Conservation (phyloP, 37 sponge, comb jelly and placozoan genomes). For the Chondrosia reniformis region DNA sequence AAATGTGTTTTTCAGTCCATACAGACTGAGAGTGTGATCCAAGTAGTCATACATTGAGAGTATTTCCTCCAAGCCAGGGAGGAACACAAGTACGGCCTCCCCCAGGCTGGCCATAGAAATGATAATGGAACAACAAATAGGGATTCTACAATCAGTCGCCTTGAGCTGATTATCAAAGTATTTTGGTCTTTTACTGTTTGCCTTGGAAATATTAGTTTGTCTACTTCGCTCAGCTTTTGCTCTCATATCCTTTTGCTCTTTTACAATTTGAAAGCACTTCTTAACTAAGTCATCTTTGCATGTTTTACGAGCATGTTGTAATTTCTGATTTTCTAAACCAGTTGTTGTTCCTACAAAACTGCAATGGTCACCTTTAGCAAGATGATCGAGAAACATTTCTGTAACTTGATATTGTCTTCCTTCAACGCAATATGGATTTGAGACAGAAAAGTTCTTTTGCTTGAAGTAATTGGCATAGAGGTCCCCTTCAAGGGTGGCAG, state of each 20-base stretch:
- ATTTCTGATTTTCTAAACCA: no score
- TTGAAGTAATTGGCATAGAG: conserved; percentile 50
- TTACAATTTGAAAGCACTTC: neutral
- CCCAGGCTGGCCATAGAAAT: conserved; percentile 44
- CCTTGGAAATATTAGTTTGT: no score
- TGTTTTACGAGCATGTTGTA: neutral
- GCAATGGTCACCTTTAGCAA: neutral
- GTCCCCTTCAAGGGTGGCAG: conserved; percentile 67
- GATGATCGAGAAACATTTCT: conserved; percentile 40
- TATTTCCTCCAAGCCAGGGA: conserved; percentile 64
- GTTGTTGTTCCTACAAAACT: neutral
- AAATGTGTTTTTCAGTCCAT: conserved; percentile 17
- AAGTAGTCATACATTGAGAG: conserved; percentile 34
- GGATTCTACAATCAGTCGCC: neutral
- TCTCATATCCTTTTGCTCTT: neutral
- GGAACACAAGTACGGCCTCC: conserved; percentile 53
- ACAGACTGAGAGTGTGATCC: neutral
- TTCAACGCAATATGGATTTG: conserved; percentile 60
- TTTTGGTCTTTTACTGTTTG: no score
- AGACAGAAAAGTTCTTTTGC: conserved; percentile 18
- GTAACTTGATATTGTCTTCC: conserved; percentile 42
- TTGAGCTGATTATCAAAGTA: neutral
- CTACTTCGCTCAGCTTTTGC: no score
- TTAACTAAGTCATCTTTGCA: neutral
- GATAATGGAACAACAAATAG: conserved; percentile 32